Evolutionary conservation across 92 coral and sea anemone genomes (phyloP), one percentile per base, ranked within the genome.

Genomic region (Desmophyllum pertusum): DNA sequence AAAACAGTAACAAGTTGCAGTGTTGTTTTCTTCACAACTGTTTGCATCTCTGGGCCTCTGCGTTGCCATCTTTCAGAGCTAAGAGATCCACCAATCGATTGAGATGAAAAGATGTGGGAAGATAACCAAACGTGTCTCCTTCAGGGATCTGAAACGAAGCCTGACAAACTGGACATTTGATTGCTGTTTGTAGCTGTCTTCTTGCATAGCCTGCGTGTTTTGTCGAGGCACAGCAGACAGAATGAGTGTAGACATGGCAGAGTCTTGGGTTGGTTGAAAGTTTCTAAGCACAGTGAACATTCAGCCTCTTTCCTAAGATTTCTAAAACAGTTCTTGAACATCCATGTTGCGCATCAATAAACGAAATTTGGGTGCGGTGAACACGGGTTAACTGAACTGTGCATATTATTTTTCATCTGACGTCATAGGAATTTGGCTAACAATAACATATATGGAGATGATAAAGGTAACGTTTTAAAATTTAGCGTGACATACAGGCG

Each of bases 41-140:
- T 52, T n/a, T 59, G 70, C 82, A 77, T 62, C 29, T 77, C n/a
- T 77, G 82, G 35, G 68, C 69, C 37, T 77, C 70, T 57, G 82
- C 27, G 70, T 36, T 77, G 71, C 51, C 82, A 52, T 77, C 71
- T 77, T 37, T 52, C 45, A 57, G 82, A n/a, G 82, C 71, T 14
- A 77, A 52, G 31, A 77, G 33, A 77, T 77, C 82, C 31, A 77
- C 69, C 69, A 77, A 42, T 36, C 51, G 82, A 42, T 77, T 77
- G 82, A 77, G 82, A 77, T 59, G 61, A n/a, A 77, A 77, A 37
- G 82, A 59, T 37, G 82, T 21, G 23, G 82, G 82, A 11, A 77
- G 57, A 36, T 55, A 19, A 19, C 10, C 43, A 42, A 77, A 77
- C 45, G 68, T 15, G 70, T 77, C 82, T 36, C 53, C 71, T 23